These are phyloP conservation scores for Eubucco bourcierii DNA, from an alignment of 2,113 vertebrate genomes.

Conservation along the genomic window DNA sequence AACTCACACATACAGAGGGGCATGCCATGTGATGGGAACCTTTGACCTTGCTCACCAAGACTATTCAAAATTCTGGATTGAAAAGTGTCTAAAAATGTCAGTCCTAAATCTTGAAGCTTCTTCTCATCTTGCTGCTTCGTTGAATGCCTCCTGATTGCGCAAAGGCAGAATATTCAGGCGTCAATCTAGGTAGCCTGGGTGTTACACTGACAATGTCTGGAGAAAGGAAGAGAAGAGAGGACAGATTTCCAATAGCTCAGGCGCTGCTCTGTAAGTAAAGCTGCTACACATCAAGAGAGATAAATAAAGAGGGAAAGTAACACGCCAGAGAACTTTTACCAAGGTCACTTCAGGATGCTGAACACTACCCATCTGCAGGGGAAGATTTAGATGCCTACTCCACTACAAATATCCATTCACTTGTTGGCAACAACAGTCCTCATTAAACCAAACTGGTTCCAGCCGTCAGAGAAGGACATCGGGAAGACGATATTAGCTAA, in stretches of 20 bases:
- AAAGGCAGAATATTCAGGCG: slow-evolving; percentile 29
- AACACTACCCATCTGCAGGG: slow-evolving; percentile 19
- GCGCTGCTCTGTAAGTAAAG: slow-evolving; percentile 17
- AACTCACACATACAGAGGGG: neutral
- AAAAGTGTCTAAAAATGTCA: neutral
- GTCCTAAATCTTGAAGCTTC: neutral
- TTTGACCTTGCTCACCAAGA: neutral
- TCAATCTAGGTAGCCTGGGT: slow-evolving; percentile 18
- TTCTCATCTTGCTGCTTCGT: neutral
- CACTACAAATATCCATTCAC: neutral
- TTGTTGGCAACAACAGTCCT: slow-evolving; percentile 17
- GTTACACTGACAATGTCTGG: slow-evolving; percentile 28
- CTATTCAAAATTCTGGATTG: neutral
- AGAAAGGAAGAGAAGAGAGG: slow-evolving; percentile 36
- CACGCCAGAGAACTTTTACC: neutral
- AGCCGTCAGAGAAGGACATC: neutral
- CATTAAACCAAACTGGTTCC: slow-evolving; percentile 26
- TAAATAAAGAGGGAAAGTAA: slow-evolving; percentile 51
- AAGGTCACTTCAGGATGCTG: slow-evolving; percentile 61
- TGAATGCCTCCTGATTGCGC: slow-evolving; percentile 57
- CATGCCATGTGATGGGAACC: neutral
- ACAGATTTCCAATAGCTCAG: slow-evolving; percentile 59
- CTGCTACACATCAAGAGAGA: slow-evolving; percentile 41
- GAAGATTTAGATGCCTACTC: neutral
- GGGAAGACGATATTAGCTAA: neutral